Conservation (phyloP, 2,888 invertebrate genomes). For the Aspidiotus destructor region DNA sequence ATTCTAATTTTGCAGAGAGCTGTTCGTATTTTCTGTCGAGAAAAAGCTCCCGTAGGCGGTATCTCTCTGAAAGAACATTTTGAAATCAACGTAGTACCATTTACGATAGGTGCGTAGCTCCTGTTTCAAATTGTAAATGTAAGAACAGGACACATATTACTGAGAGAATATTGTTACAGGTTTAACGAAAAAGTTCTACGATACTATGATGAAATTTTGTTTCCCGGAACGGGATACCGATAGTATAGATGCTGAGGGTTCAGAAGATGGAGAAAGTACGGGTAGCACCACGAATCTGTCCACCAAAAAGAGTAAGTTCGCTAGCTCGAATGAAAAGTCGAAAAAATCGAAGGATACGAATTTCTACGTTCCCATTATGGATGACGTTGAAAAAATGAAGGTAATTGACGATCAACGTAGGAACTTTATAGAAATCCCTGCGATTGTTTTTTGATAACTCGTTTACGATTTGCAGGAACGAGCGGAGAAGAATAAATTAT, state of each 20-base stretch:
- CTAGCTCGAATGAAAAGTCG: conserved; percentile 28
- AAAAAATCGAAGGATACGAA: conserved; percentile 69
- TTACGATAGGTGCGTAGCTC: conserved; percentile 61
- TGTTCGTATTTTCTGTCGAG: conserved; percentile 86
- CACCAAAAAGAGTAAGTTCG: conserved; percentile 1
- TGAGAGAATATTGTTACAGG: conserved; percentile 43
- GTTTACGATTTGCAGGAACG: conserved; percentile 43
- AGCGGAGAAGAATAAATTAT: conserved; percentile 95
- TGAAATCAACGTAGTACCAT: conserved; percentile 93
- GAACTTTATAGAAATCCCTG: background rate
- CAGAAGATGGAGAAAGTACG: conserved; percentile 47
- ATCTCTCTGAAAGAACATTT: conserved; percentile 98
- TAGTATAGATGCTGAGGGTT: conserved; percentile 61
- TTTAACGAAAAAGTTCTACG: conserved; percentile 91
- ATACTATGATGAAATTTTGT: conserved; percentile 93
- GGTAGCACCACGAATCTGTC: conserved; percentile 26
- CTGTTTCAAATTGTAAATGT: no score
- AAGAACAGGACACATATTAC: background rate
- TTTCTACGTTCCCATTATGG: conserved; percentile 78
- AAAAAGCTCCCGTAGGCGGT: conserved; percentile 95
- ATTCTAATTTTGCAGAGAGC: conserved; percentile 52
- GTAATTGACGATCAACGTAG: no score
- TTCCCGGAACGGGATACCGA: conserved; percentile 90
- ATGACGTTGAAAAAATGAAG: conserved; percentile 97
- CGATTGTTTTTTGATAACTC: background rate